Base-by-base conservation (phyloP, 2,888 invertebrate species). In the Quadroppia sp. region DNA sequence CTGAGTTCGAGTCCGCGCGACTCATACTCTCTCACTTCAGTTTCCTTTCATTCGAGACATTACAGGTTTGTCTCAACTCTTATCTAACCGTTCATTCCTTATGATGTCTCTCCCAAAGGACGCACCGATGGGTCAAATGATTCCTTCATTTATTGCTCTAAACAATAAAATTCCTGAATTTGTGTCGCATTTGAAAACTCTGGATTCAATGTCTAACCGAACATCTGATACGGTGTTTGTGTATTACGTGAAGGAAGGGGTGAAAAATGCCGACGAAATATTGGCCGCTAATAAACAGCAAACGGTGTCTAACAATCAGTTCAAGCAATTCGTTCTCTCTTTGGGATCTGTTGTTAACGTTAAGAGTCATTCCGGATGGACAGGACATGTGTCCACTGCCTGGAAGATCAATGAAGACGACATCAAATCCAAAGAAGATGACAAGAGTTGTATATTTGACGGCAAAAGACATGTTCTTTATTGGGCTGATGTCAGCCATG, bases 11-110 rank as follows among this genome's bases (percentile, higher is more conserved):
- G 84, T 95, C 97, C 0, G 93, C 97, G 1, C 87, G 98, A 71
- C 85, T 98, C 32, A 94, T 99, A 82, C 85, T 99, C 23, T 94
- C 96, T 2, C 95, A 98, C 83, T 94, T 98, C 82, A 98, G 98
- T 0, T 90, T 96, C 80, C 84, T 98, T 23, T 30, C 69, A 25
- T 69, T 69, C 25, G 69, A 69, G 25, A 69, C 69, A 42, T 28
- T 69, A 15, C 69, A 69, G 69, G 69, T 69, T 15, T 30, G 9
- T 53, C 23, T 45, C 9, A 53, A 53, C 4, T 53, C 36, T 7
- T 9, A 7, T 36, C 9, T 36, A 36, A 36, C 45, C 45, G 2
- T 45, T 45, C 15, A 36, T 36, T 36, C 36, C 36, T 7, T 36
- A 4, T 4, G 11, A 7, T 36, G 36, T 2, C 17, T 45, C 45